Percentiles rank a stretch among this genome's conserved stretches.
Evolutionary conservation across 1,140 invertebrate species (phyloP).

Genomic region (Limonius californicus): DNA sequence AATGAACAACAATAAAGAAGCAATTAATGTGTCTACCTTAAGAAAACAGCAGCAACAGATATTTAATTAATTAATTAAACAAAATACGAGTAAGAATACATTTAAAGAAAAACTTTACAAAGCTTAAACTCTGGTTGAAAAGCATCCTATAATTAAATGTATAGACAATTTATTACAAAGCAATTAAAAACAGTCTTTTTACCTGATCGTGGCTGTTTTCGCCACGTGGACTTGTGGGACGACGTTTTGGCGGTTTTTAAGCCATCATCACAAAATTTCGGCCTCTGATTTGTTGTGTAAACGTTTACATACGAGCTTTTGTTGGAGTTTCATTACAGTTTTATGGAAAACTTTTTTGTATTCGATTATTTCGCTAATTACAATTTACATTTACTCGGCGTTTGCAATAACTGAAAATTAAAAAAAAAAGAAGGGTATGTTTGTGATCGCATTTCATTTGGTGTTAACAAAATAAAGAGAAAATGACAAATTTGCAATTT

Average conservation of each 20-base stretch:
- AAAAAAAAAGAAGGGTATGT: neutral
- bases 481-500: neutral
- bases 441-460: too few relatives aligned
- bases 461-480: neutral
- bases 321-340: neutral
- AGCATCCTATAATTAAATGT: too few relatives aligned
- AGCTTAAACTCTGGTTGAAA: too few relatives aligned
- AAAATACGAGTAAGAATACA: too few relatives aligned
- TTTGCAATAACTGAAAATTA: neutral
- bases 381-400: neutral
- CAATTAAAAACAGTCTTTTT: conserved; percentile 6
- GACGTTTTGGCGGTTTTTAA: conserved; percentile 41
- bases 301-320: neutral
- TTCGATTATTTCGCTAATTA: neutral
- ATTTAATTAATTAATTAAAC: too few relatives aligned
- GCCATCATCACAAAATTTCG: conserved; percentile 35
- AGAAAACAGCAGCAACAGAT: too few relatives aligned
- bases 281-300: neutral
- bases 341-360: neutral
- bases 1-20: too few relatives aligned
- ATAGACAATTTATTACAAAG: too few relatives aligned
- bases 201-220: conserved; percentile 43
- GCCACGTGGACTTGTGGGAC: conserved; percentile 44
- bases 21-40: too few relatives aligned
- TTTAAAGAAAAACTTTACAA: too few relatives aligned